Percentiles rank a stretch among this genome's conserved stretches.
Conservation (phyloP, 2,797 vertebrate genomes). For the Telmatherina bonti region DNA sequence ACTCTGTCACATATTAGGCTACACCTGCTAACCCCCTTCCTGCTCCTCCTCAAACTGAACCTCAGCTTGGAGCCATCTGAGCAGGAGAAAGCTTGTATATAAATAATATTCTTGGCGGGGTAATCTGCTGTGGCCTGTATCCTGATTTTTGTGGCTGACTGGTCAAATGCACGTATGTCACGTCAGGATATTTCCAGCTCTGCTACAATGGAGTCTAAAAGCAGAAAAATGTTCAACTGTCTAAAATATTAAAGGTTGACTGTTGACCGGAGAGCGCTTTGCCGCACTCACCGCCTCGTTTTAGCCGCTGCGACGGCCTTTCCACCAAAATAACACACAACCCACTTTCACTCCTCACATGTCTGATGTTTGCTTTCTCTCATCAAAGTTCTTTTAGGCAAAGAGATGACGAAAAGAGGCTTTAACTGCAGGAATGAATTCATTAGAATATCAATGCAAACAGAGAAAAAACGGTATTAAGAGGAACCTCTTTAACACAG, state of each 20-base stretch:
- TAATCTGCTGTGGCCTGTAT: not conserved
- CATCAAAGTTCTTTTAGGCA: not conserved
- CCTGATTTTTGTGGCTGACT: slow-evolving; percentile 43
- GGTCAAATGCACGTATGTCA: slow-evolving; percentile 57
- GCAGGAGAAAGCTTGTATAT: not conserved
- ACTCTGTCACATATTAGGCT: too few relatives aligned
- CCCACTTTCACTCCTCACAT: not conserved
- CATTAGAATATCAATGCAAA: not conserved
- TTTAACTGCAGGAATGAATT: not conserved
- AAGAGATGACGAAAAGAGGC: slow-evolving; percentile 13
- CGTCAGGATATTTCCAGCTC: slow-evolving; percentile 55
- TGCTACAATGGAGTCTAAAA: slow-evolving; percentile 59
- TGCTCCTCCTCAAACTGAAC: not conserved
- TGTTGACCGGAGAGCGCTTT: slow-evolving; percentile 53
- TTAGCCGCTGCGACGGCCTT: slow-evolving; percentile 29
- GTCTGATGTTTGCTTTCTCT: slow-evolving; percentile 1
- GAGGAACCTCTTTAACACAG: too few relatives aligned
- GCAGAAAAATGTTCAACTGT: slow-evolving; percentile 59
- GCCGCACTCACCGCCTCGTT: slow-evolving; percentile 16
- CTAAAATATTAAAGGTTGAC: slow-evolving; percentile 72
- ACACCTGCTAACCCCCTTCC: too few relatives aligned
- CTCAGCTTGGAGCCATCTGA: not conserved
- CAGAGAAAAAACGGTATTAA: too few relatives aligned
- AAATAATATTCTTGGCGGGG: slow-evolving; percentile 6
- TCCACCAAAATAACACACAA: slow-evolving; percentile 29